Evolutionary conservation across 2,888 invertebrate species (phyloP).

Genomic region (Agriopis marginaria): DNA sequence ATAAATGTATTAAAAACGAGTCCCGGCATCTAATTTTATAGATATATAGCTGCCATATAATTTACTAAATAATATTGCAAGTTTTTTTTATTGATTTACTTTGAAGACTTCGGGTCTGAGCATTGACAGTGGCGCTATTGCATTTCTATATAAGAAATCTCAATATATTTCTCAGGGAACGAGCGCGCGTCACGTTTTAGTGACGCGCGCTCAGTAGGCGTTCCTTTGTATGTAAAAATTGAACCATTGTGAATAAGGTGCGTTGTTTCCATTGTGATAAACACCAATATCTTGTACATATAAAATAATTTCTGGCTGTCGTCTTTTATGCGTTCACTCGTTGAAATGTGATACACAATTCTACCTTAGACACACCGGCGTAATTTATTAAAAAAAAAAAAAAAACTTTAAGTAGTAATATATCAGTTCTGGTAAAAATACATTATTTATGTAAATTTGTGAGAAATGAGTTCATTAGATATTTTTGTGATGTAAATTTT

Average conservation of each 20-base stretch:
- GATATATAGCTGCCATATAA: conserved; percentile 15
- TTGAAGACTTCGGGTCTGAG: background rate
- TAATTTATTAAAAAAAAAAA: too few species aligned
- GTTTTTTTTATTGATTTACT: background rate
- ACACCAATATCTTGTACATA: background rate
- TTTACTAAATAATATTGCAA: conserved; percentile 7
- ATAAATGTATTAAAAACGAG: background rate
- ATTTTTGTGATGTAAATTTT: too few species aligned
- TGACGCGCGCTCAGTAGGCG: conserved; percentile 16
- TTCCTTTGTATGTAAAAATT: conserved; percentile 23
- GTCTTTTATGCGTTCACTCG: too few species aligned
- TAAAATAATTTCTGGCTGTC: too few species aligned
- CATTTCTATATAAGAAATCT: conserved; percentile 49
- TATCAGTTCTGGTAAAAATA: too few species aligned
- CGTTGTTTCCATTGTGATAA: conserved; percentile 35
- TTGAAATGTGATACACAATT: too few species aligned
- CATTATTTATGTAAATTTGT: too few species aligned
- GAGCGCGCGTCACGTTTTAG: conserved; percentile 41
- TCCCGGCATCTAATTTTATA: background rate
- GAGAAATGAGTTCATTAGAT: too few species aligned
- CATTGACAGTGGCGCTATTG: conserved; percentile 27
- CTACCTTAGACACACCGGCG: too few species aligned
- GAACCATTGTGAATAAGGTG: conserved; percentile 31
- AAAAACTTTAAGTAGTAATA: too few species aligned
- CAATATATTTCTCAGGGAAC: conserved; percentile 39